Evolutionary conservation across 2,113 vertebrate species (phyloP).

Genomic region (Syngnathus floridae): DNA sequence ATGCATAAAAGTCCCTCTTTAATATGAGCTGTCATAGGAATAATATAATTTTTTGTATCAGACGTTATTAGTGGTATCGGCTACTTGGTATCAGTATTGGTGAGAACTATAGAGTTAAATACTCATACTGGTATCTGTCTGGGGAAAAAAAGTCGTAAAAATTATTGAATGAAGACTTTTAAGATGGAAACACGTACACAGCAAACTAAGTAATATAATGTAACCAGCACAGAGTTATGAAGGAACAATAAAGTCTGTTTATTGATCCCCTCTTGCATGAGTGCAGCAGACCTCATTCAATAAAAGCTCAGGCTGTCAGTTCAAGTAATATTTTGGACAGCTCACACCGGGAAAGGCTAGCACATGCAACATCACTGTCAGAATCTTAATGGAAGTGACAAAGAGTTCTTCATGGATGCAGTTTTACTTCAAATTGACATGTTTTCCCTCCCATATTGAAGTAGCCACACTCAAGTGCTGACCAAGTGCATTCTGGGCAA

Average conservation of each 20-base stretch:
- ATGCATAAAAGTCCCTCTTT: too few species aligned
- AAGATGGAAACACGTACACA: neutral
- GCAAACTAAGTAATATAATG: conserved; percentile 14
- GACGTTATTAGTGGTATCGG: too few species aligned
- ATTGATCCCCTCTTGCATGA: conserved; percentile 36
- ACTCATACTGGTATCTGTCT: too few species aligned
- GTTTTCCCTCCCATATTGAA: neutral
- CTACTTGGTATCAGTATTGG: too few species aligned
- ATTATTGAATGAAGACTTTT: neutral
- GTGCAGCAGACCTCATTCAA: conserved; percentile 31
- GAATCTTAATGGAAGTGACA: conserved; percentile 26
- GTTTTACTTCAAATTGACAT: conserved; percentile 16
- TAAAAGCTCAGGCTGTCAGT: conserved; percentile 31
- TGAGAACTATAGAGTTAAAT: too few species aligned
- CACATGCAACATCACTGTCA: conserved; percentile 6
- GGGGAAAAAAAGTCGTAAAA: too few species aligned
- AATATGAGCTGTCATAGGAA: too few species aligned
- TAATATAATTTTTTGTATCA: too few species aligned
- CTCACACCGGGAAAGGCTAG: conserved; percentile 14
- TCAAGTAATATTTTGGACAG: conserved; percentile 35
- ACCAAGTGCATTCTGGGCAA: neutral
- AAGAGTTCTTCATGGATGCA: conserved; percentile 21
- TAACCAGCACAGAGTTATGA: conserved; percentile 2
- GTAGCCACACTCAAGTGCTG: conserved; percentile 4
- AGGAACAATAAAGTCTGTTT: conserved; percentile 15